Percentiles rank a stretch among this genome's conserved stretches.
Conservation (phyloP, 2,113 vertebrate genomes). For the Coracopsis vasa region DNA sequence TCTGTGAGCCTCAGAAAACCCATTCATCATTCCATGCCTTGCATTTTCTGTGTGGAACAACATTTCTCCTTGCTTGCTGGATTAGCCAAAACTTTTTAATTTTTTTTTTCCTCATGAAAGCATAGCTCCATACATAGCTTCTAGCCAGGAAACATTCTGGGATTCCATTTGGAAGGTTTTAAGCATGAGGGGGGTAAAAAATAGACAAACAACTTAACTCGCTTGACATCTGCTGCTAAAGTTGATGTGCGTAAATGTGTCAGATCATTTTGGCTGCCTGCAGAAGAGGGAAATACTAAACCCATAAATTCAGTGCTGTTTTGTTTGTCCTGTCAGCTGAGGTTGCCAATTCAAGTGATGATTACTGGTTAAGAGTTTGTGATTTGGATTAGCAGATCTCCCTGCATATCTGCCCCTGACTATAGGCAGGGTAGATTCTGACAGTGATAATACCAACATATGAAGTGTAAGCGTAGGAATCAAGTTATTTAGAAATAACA, state of each 20-base stretch:
- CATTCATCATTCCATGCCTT: not conserved
- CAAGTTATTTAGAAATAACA: not conserved
- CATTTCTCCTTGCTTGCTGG: not conserved
- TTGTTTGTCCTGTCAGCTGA: not conserved
- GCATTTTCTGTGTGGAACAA: not conserved
- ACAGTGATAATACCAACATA: not conserved
- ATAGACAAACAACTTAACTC: constrained; percentile 13
- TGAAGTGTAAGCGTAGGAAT: accelerated
- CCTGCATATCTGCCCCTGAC: not conserved
- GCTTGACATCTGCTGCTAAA: constrained; percentile 20
- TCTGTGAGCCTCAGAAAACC: not conserved
- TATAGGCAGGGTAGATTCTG: not conserved
- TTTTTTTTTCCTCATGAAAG: not conserved
- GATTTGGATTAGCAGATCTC: not conserved
- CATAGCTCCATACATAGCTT: not conserved
- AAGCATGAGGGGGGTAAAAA: not conserved
- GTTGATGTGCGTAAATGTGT: not conserved
- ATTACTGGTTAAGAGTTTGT: not conserved
- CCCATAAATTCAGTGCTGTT: not conserved
- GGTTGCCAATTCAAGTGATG: not conserved
- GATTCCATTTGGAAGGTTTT: constrained; percentile 25
- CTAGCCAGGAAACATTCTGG: not conserved
- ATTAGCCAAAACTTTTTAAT: not conserved
- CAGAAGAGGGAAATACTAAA: not conserved
- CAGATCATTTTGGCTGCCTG: constrained; percentile 23